Evolutionary conservation across 2,888 invertebrate genomes (phyloP).

Genomic region (Brachyopa scutellaris): DNA sequence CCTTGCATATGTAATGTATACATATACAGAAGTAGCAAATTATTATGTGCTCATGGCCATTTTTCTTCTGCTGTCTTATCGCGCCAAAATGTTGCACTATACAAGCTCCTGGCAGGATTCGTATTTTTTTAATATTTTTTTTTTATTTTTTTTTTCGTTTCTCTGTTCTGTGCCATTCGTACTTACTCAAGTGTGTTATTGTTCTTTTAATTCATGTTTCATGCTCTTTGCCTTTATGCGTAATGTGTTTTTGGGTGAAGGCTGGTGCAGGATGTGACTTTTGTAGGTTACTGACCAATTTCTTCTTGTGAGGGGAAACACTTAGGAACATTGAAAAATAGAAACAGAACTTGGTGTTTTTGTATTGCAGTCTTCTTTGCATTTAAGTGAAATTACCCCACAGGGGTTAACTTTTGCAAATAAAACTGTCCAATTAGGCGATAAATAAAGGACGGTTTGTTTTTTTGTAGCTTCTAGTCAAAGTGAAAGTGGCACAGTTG

Average conservation of each 20-base stretch:
- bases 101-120: constrained; percentile 38
- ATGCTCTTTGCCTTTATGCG: constrained; percentile 56
- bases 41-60: constrained; percentile 65
- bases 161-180: neutral
- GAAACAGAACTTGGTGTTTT: constrained; percentile 21
- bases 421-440: constrained; percentile 67
- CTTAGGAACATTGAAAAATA: constrained; percentile 41
- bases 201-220: constrained; percentile 66
- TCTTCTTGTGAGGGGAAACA: constrained; percentile 21
- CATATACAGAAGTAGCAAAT: constrained; percentile 41
- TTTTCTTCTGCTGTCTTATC: constrained; percentile 60
- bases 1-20: no score
- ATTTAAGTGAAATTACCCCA: constrained; percentile 29
- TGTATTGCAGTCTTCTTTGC: constrained; percentile 7
- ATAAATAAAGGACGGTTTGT: constrained; percentile 37
- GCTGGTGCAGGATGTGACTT: constrained; percentile 68
- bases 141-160: neutral
- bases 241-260: constrained; percentile 68
- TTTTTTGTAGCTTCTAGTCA: neutral
- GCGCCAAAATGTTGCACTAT: constrained; percentile 51
- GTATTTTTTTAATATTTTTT: neutral
- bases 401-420: constrained; percentile 54
- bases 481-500: constrained; percentile 30
- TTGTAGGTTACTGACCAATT: constrained; percentile 64
- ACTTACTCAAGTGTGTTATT: constrained; percentile 65